These are phyloP conservation scores for Blastobasis adustella DNA, from an alignment of 2,888 invertebrate species.

Conservation along the genomic window DNA sequence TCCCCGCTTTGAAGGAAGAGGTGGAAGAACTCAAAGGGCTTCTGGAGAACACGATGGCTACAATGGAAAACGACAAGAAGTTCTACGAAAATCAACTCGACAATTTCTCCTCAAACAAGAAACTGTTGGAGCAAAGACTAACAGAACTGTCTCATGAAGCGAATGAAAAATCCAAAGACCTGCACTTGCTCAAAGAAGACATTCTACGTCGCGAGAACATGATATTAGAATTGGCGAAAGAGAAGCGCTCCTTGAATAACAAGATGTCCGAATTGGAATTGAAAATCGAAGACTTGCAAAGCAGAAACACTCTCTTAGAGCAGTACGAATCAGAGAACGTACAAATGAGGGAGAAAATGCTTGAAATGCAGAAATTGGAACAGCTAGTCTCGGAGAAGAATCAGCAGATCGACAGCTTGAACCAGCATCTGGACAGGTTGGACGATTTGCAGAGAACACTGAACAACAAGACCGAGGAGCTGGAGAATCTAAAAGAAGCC, in stretches of 20 bases:
- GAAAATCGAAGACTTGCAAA: slow-evolving; percentile 64
- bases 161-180: slow-evolving; percentile 67
- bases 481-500: slow-evolving; percentile 60
- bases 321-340: slow-evolving; percentile 56
- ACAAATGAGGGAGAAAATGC: slow-evolving; percentile 63
- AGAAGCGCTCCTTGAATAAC: slow-evolving; percentile 70
- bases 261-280: slow-evolving; percentile 65
- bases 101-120: slow-evolving; percentile 66
- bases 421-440: slow-evolving; percentile 62
- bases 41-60: slow-evolving; percentile 64
- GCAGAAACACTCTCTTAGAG: slow-evolving; percentile 49
- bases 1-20: slow-evolving; percentile 63
- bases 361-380: slow-evolving; percentile 65
- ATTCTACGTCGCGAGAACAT: slow-evolving; percentile 73
- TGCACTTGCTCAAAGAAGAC: slow-evolving; percentile 72
- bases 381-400: slow-evolving; percentile 73
- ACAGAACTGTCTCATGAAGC: slow-evolving; percentile 73
- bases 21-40: slow-evolving; percentile 63
- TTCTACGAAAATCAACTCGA: slow-evolving; percentile 75
- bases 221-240: slow-evolving; percentile 73
- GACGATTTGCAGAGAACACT: slow-evolving; percentile 67
- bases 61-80: slow-evolving; percentile 70
- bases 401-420: slow-evolving; percentile 67
- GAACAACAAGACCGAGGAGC: slow-evolving; percentile 64
- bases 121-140: slow-evolving; percentile 70